These are phyloP conservation scores for Trichomalopsis sarcophagae DNA, from an alignment of 1,140 invertebrate genomes.

Conservation along the genomic window DNA sequence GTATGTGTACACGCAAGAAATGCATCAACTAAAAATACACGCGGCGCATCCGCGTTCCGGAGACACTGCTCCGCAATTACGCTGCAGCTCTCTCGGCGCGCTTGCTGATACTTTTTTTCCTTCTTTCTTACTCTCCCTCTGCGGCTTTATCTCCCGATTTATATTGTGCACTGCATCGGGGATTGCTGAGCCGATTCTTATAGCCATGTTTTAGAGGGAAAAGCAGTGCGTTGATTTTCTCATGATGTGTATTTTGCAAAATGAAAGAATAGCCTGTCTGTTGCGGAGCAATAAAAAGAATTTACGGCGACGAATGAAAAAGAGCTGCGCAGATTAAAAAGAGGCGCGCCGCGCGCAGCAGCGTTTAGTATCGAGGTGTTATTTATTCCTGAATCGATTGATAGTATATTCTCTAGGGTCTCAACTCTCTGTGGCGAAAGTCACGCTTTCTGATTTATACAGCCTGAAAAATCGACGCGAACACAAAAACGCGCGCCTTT, in stretches of 20 bases:
- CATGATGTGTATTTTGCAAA: too few species aligned
- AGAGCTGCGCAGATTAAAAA: background rate
- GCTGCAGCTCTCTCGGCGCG: slow-evolving; percentile 32
- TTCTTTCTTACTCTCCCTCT: background rate
- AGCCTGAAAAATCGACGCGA: background rate
- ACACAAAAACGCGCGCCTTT: background rate
- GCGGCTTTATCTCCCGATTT: slow-evolving; percentile 16
- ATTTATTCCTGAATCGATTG: slow-evolving; percentile 26
- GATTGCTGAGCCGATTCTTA: background rate
- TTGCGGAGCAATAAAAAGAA: background rate
- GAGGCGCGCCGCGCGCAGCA: background rate
- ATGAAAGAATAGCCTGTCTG: too few species aligned
- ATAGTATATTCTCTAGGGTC: background rate
- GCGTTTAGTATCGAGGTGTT: slow-evolving; percentile 20
- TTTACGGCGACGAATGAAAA: slow-evolving; percentile 1
- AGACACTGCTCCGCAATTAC: slow-evolving; percentile 56
- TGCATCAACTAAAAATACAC: slow-evolving; percentile 29
- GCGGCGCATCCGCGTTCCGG: slow-evolving; percentile 61
- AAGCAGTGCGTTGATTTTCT: too few species aligned
- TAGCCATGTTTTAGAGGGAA: too few species aligned
- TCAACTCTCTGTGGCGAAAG: background rate
- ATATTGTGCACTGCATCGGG: background rate
- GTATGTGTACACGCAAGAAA: background rate
- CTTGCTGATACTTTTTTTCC: background rate
- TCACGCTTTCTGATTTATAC: slow-evolving; percentile 34